These are phyloP conservation scores for Hylia prasina DNA, from an alignment of 2,113 vertebrate genomes.

Conservation along the genomic window DNA sequence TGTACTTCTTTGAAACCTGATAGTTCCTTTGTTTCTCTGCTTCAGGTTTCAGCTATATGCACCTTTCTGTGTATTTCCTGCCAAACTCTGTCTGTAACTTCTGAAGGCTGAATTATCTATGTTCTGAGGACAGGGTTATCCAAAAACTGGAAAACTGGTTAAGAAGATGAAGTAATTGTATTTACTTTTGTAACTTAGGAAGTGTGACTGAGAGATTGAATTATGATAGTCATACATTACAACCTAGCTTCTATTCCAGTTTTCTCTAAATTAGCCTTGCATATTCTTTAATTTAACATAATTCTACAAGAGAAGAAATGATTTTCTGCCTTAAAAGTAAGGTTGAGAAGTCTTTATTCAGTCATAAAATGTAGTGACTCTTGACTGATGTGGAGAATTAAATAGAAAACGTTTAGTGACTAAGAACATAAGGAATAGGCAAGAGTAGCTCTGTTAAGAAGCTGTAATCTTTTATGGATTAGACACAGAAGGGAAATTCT, in stretches of 20 bases:
- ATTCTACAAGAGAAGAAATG: background rate
- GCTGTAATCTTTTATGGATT: background rate
- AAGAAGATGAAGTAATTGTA: background rate
- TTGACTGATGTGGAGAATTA: background rate
- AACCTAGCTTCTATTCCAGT: background rate
- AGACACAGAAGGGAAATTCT: background rate
- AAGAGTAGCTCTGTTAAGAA: background rate
- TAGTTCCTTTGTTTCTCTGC: background rate
- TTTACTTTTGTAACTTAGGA: background rate
- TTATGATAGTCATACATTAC: background rate
- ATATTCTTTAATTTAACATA: background rate
- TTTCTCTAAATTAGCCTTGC: background rate
- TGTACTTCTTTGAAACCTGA: background rate
- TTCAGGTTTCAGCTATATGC: background rate
- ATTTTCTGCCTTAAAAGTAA: background rate
- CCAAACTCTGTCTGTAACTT: background rate
- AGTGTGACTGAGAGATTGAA: background rate
- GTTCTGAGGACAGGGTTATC: background rate
- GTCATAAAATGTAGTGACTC: background rate
- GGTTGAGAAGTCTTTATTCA: background rate
- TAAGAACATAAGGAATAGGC: accelerated
- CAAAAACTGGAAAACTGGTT: background rate
- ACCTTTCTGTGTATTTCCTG: background rate
- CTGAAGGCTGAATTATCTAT: background rate
- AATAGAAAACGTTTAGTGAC: background rate